Percentiles rank a stretch among this genome's conserved stretches.
Conservation (phyloP, 2,888 invertebrate species). For the Drosophila silvestris region DNA sequence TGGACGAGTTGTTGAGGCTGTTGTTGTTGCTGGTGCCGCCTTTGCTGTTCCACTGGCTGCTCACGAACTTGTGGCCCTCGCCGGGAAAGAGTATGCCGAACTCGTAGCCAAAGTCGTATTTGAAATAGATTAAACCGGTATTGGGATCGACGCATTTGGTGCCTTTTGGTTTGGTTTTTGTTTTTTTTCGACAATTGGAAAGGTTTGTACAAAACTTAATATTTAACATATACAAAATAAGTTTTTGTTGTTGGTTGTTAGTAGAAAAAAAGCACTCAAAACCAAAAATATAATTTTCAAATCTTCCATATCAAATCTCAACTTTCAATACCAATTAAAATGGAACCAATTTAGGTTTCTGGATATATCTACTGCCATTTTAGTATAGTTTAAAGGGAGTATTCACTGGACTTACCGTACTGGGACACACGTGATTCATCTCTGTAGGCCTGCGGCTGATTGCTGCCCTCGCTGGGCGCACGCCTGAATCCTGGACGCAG, state of each 20-base stretch:
- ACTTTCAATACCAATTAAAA: constrained; percentile 67
- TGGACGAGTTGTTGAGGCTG: constrained; percentile 25
- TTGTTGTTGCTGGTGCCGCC: constrained; percentile 22
- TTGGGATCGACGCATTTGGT: constrained; percentile 91
- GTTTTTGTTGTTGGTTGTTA: constrained; percentile 42
- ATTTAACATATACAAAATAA: constrained; percentile 36
- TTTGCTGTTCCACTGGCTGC: constrained; percentile 81
- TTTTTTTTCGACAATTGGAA: constrained; percentile 37
- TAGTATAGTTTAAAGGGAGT: constrained; percentile 2
- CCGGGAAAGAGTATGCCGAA: constrained; percentile 91
- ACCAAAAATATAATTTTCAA: constrained; percentile 40
- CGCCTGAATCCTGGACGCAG: constrained; percentile 84
- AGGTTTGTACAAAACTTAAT: constrained; percentile 46
- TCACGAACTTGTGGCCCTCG: constrained; percentile 87
- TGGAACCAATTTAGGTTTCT: constrained; percentile 26
- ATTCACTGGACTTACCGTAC: constrained; percentile 87
- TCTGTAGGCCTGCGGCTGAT: constrained; percentile 88
- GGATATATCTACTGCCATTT: constrained; percentile 23
- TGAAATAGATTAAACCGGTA: constrained; percentile 92
- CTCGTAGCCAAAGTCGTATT: constrained; percentile 93
- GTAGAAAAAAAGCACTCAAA: constrained; percentile 49
- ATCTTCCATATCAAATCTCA: constrained; percentile 50
- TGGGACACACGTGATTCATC: constrained; percentile 90
- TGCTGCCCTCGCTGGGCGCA: constrained; percentile 85
- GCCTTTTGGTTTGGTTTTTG: constrained; percentile 85